Percentiles rank a stretch among this genome's conserved stretches.
These are phyloP conservation scores for Sebastes taczanowskii DNA, from an alignment of 2,797 vertebrate species.

Conservation along the genomic window DNA sequence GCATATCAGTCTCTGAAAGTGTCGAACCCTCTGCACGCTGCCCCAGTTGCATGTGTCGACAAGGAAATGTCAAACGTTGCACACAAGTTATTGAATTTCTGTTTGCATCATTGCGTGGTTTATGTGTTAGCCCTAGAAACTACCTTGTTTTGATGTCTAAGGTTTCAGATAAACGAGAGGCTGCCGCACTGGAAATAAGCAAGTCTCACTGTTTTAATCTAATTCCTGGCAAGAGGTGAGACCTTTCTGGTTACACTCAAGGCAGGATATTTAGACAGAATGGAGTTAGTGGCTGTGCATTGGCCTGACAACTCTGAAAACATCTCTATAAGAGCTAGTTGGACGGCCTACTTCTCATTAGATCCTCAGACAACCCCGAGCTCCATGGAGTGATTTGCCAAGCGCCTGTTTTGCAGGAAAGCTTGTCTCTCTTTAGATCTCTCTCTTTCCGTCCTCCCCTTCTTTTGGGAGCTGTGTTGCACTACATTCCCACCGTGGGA, in stretches of 20 bases:
- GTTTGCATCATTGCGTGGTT: neutral
- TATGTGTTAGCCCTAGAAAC: constrained; percentile 4
- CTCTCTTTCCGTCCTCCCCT: constrained; percentile 11
- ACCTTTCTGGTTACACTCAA: constrained; percentile 38
- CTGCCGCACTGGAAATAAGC: constrained; percentile 30
- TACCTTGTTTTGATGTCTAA: constrained; percentile 18
- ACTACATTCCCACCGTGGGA: constrained; percentile 53
- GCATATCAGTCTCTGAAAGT: neutral
- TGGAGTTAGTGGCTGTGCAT: constrained; percentile 14
- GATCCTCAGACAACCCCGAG: constrained; percentile 47
- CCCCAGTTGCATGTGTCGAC: neutral
- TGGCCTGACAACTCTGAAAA: constrained; percentile 36
- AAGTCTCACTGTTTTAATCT: constrained; percentile 10
- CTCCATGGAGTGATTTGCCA: constrained; percentile 33
- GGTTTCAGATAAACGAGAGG: constrained; percentile 34
- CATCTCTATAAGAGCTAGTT: constrained; percentile 14
- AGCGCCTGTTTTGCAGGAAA: constrained; percentile 31
- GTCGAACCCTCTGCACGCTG: neutral
- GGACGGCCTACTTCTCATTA: constrained; percentile 30
- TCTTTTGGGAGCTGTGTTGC: constrained; percentile 38
- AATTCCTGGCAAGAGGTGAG: constrained; percentile 16
- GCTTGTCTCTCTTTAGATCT: constrained; percentile 27
- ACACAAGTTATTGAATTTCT: neutral
- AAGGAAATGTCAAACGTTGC: constrained; percentile 9
- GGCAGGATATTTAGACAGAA: constrained; percentile 37